These are phyloP conservation scores for Denticeps clupeoides DNA, from an alignment of 2,797 vertebrate genomes.

Conservation along the genomic window DNA sequence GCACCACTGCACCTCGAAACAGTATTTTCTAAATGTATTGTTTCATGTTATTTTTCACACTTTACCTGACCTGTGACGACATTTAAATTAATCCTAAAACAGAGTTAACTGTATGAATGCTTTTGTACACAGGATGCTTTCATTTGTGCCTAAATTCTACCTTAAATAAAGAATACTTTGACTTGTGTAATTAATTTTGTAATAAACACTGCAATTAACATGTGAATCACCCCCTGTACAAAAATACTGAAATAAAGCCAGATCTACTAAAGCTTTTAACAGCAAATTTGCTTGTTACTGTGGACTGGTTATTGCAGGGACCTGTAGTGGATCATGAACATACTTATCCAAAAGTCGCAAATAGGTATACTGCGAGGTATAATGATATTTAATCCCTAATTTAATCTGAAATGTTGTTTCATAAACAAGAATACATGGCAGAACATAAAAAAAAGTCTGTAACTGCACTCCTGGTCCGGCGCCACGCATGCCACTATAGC, in stretches of 20 bases:
- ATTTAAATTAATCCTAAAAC: constrained; percentile 8
- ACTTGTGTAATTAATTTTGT: constrained; percentile 40
- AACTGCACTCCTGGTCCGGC: no score
- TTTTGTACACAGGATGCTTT: constrained; percentile 19
- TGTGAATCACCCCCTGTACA: constrained; percentile 28
- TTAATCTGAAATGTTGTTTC: no score
- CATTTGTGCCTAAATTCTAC: constrained; percentile 30
- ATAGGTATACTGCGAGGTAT: no score
- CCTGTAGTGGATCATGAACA: no score
- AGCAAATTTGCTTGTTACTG: no score
- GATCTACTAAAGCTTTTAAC: constrained; percentile 21
- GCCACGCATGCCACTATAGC: no score
- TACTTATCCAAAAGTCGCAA: no score
- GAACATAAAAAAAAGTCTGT: no score
- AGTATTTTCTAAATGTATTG: constrained; percentile 21
- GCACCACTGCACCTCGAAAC: constrained; percentile 23
- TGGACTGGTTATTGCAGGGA: no score
- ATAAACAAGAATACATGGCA: no score
- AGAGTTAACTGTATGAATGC: constrained; percentile 13
- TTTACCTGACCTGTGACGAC: not conserved
- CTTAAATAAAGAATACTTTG: constrained; percentile 17
- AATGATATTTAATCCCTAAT: no score
- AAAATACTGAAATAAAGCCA: constrained; percentile 30
- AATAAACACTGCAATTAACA: constrained; percentile 30
- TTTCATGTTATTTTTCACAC: not conserved